Evolutionary conservation across 2,113 vertebrate species (phyloP), one percentile per base, ranked within the genome.

Genomic region (Synchiropus splendidus): DNA sequence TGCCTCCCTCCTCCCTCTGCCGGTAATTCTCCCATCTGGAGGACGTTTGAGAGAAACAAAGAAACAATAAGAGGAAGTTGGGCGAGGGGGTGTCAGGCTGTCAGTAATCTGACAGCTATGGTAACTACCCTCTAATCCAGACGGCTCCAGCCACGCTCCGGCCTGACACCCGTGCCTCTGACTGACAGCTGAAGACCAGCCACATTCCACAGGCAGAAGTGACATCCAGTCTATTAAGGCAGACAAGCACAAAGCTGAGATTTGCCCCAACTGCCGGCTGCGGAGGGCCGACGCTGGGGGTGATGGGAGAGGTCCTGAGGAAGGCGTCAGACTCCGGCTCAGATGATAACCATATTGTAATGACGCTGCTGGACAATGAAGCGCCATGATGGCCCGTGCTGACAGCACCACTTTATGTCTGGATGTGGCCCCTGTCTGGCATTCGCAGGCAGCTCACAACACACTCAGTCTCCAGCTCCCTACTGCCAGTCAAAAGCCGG

Each of bases 101-200:
- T 98, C 95, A 97, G 92, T 89, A 91, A 89, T 92, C 89, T 97
- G 95, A 97, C 95, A 98, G 92, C 89, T 95, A 70, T 90, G 91
- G 95, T 97, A 97, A 97, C 91, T 97, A 94, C 89, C 90, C 92
- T 96, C 90, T 98, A 98, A 97, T 98, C 90, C 94, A 90, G 90
- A 89, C 81, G 77, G 90, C 91, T 96, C 85, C 89, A 94, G 92
- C 90, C 92, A 90, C 58, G 92, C 91, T 95, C 92, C 83, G 68
- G 42, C 86, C 92, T 97, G 95, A 97, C 95, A 97, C 89, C 16
- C 54, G 84, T 74, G 85, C 88, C 86, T 88, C 89, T 97, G 95
- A 98, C 89, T 98, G 95, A 98, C 93, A 97, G 95, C 89, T 96
- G 91, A 94, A 89, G 89, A 91, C 90, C 88, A 63, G 90, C 87